A percentile compares a stretch with the other conserved stretches of the same genome.
Conservation (phyloP, 2,888 invertebrate species). For the Tachystola acroxantha region DNA sequence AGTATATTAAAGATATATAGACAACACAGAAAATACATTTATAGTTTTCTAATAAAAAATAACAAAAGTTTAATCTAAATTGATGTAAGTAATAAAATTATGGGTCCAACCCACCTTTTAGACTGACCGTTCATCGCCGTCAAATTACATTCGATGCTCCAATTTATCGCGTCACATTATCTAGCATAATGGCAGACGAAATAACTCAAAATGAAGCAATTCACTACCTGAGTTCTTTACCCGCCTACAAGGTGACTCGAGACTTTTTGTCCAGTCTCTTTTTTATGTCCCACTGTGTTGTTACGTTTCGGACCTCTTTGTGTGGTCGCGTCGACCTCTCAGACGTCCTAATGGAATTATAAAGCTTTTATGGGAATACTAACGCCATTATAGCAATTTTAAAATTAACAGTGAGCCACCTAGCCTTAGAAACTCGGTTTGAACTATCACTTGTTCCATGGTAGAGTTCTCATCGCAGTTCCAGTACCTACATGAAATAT, state of each 20-base stretch:
- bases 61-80: no score
- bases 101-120: no score
- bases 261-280: conserved; percentile 60
- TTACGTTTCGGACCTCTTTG: conserved; percentile 62
- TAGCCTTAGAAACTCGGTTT: no score
- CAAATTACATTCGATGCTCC: conserved; percentile 30
- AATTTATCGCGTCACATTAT: conserved; percentile 43
- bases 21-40: no score
- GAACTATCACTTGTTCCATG: no score
- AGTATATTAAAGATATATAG: no score
- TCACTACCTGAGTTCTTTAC: conserved; percentile 73
- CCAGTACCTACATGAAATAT: no score
- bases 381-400: no score
- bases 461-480: no score
- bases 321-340: conserved; percentile 35
- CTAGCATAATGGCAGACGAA: conserved; percentile 28
- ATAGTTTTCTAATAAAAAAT: no score
- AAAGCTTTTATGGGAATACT: conserved; percentile 3
- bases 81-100: no score
- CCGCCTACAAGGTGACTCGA: conserved; percentile 68
- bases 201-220: conserved; percentile 68
- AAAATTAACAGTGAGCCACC: no score
- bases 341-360: conserved; percentile 1
- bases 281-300: conserved; percentile 48
- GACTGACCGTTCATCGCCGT: conserved; percentile 14